Conservation (phyloP, 2,113 vertebrate species). For the Anseranas semipalmata region DNA sequence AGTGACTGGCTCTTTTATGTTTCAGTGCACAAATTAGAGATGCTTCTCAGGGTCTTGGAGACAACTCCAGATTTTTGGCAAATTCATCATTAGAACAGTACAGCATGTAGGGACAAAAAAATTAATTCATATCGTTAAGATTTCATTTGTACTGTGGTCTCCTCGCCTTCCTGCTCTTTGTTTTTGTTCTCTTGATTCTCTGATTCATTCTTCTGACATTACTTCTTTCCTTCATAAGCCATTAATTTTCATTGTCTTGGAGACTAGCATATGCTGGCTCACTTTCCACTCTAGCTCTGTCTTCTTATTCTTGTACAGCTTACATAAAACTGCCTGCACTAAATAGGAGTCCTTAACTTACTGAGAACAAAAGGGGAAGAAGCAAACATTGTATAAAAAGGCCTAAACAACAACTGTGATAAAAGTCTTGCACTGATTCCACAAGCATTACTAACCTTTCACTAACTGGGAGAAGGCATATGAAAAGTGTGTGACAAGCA, state of each 20-base stretch:
- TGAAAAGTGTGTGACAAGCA: not conserved
- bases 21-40: slow-evolving; percentile 25
- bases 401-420: not conserved
- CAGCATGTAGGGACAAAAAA: not conserved
- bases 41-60: not conserved
- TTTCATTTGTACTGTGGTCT: not conserved
- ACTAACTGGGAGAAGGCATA: not conserved
- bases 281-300: not conserved
- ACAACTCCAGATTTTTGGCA: slow-evolving; percentile 29
- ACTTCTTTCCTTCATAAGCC: not conserved
- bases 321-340: not conserved
- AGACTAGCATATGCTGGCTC: not conserved
- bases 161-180: not conserved
- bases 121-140: not conserved
- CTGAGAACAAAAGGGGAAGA: not conserved
- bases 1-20: not conserved
- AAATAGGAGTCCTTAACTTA: not conserved
- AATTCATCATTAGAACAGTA: not conserved
- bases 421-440: slow-evolving; percentile 1
- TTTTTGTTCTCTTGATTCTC: not conserved
- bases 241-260: slow-evolving; percentile 11
- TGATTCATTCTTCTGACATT: not conserved
- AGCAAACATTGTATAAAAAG: not conserved
- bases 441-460: not conserved
- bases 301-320: not conserved